Evolutionary conservation across 2,113 vertebrate genomes (phyloP).

Genomic region (Nothoprocta perdicaria): DNA sequence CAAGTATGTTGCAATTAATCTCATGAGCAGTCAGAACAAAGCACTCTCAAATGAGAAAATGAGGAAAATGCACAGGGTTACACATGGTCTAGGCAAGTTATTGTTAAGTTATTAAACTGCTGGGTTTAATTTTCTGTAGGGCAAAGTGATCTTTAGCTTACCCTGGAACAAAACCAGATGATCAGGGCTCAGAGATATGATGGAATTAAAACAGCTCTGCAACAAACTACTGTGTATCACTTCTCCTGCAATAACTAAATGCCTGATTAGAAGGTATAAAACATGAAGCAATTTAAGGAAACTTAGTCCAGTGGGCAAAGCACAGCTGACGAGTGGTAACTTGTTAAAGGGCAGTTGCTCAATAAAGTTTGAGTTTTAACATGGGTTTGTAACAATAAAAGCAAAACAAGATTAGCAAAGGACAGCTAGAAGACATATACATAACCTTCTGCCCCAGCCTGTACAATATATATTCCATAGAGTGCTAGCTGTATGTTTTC

Average conservation of each 20-base stretch:
- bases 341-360: background rate
- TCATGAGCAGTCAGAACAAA: background rate
- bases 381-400: background rate
- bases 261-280: fast-evolving
- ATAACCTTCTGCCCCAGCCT: background rate
- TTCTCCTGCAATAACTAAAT: background rate
- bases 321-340: background rate
- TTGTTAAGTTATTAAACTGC: background rate
- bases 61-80: background rate
- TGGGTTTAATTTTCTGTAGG: background rate
- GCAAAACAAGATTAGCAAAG: background rate
- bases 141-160: background rate
- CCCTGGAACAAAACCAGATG: background rate
- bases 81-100: background rate
- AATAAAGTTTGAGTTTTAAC: background rate
- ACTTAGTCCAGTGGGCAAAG: background rate
- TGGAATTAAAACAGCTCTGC: background rate
- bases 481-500: background rate
- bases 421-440: fast-evolving
- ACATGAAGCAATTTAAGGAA: background rate
- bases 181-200: background rate
- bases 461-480: background rate
- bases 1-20: conserved; percentile 18
- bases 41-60: background rate
- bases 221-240: background rate